Evolutionary conservation across 2,113 vertebrate species (phyloP).

Genomic region (Pseudorectes ferrugineus): DNA sequence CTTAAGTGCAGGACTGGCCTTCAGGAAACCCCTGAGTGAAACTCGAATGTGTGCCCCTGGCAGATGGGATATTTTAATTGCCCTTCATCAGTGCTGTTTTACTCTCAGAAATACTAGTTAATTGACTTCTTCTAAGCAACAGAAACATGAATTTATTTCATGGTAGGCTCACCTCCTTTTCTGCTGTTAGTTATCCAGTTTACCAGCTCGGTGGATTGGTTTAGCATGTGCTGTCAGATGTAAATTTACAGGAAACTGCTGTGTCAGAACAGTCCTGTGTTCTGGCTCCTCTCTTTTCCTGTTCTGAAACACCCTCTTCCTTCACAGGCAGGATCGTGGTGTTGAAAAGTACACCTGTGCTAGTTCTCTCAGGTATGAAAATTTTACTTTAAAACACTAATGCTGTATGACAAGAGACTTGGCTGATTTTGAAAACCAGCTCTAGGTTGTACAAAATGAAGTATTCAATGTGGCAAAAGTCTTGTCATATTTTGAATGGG

Average conservation of each 20-base stretch:
- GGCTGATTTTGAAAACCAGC: background rate
- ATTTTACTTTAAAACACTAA: background rate
- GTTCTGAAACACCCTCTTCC: background rate
- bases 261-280: background rate
- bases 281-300: background rate
- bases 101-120: background rate
- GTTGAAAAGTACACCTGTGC: background rate
- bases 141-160: fast-evolving
- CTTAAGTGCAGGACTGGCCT: background rate
- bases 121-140: background rate
- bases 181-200: background rate
- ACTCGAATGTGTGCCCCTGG: background rate
- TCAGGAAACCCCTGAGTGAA: background rate
- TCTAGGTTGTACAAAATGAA: background rate
- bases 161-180: background rate
- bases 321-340: background rate
- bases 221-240: background rate
- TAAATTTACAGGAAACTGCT: background rate
- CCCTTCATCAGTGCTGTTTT: background rate
- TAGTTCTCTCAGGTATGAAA: background rate
- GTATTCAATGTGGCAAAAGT: background rate
- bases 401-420: background rate
- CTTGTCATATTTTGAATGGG: background rate
- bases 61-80: background rate
- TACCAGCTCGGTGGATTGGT: background rate